These are phyloP conservation scores for Carassius carassius DNA, from an alignment of 2,113 vertebrate species.

Conservation along the genomic window DNA sequence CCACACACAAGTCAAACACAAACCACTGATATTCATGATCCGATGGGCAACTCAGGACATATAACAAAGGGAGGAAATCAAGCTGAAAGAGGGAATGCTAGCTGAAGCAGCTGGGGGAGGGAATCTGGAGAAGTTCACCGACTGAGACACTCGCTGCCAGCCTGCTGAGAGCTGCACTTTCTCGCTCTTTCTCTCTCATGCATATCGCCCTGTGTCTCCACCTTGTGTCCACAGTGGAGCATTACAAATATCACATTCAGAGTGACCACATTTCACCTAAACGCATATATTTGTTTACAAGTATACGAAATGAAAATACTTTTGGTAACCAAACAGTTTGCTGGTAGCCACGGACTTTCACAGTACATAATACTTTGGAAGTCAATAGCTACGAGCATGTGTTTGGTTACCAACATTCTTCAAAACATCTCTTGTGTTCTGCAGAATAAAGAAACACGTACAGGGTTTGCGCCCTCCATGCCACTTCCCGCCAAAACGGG, in stretches of 20 bases:
- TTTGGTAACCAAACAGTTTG: too few relatives aligned
- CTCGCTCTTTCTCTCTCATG: background rate
- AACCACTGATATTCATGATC: slow-evolving; percentile 43
- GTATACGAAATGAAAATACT: too few relatives aligned
- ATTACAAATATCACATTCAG: background rate
- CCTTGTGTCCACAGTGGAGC: slow-evolving; percentile 16
- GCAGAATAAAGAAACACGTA: background rate
- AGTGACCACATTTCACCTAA: background rate
- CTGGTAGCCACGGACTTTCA: too few relatives aligned
- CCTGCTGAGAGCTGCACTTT: background rate
- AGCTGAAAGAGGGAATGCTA: slow-evolving; percentile 8
- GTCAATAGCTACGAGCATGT: too few relatives aligned
- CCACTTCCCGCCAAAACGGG: too few relatives aligned
- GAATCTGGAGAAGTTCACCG: background rate
- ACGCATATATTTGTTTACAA: too few relatives aligned
- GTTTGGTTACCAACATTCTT: background rate
- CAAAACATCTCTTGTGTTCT: background rate
- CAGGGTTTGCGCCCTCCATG: too few relatives aligned
- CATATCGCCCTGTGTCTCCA: background rate
- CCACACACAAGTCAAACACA: slow-evolving; percentile 62
- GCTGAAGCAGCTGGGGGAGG: slow-evolving; percentile 18
- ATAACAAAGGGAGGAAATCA: slow-evolving; percentile 30
- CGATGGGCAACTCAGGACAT: slow-evolving; percentile 41
- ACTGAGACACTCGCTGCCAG: background rate
- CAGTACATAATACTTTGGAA: too few relatives aligned